A percentile compares a stretch with the other conserved stretches of the same genome.
phyloP scores from a whole-genome alignment of 2,888 invertebrate species.

The Pandemis heparana region DNA sequence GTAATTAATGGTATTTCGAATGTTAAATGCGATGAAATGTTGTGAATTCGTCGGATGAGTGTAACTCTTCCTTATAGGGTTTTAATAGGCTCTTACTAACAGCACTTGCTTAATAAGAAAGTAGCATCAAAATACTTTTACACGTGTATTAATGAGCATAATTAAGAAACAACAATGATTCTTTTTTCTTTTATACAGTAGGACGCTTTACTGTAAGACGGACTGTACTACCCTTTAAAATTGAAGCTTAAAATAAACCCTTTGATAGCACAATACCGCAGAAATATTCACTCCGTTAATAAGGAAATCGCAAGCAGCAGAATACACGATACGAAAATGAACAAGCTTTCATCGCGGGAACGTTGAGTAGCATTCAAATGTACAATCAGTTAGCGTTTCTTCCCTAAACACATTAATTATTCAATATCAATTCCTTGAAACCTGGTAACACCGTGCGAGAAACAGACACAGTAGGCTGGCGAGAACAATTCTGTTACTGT shows the following conservation, averaged over 20 bases:
- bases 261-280: background rate
- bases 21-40: background rate
- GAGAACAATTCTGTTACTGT: background rate
- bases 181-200: background rate
- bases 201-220: background rate
- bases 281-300: slow-evolving; percentile 5
- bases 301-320: background rate
- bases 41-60: background rate
- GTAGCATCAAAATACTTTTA: background rate
- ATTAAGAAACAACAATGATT: background rate
- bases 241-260: background rate
- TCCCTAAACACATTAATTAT: slow-evolving; percentile 69
- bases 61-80: background rate
- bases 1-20: slow-evolving; percentile 1
- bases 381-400: slow-evolving; percentile 50
- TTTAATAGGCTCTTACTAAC: background rate
- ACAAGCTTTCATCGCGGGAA: slow-evolving; percentile 28
- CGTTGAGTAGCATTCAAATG: slow-evolving; percentile 40
- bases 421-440: slow-evolving; percentile 68
- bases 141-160: background rate
- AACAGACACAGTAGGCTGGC: slow-evolving; percentile 31
- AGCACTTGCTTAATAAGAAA: background rate
- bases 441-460: slow-evolving; percentile 57
- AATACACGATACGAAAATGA: slow-evolving; percentile 23
- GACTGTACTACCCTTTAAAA: background rate